These are phyloP conservation scores for Drosophila malerkotliana DNA, from an alignment of 1,140 invertebrate genomes.

Conservation along the genomic window DNA sequence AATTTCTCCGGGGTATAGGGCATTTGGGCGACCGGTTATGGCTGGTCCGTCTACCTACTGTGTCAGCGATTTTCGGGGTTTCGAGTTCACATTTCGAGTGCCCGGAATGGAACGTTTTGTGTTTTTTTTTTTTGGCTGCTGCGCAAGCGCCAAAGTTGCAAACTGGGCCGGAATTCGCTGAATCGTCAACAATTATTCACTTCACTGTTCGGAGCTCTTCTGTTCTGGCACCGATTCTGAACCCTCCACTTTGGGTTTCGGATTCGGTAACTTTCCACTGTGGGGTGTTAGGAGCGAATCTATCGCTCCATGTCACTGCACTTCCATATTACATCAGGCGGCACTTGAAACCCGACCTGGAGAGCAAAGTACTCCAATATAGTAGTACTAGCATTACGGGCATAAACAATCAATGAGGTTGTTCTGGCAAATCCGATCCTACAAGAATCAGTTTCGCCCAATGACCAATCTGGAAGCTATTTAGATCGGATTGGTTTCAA, in stretches of 20 bases:
- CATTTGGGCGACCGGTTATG: slow-evolving; percentile 28
- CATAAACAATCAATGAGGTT: slow-evolving; percentile 19
- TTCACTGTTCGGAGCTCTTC: slow-evolving; percentile 1
- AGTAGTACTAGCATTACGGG: slow-evolving; percentile 10
- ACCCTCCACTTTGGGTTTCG: slow-evolving; percentile 12
- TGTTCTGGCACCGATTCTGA: slow-evolving; percentile 32
- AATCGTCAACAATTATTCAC: slow-evolving; percentile 4
- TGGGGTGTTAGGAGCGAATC: slow-evolving; percentile 4
- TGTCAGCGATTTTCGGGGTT: slow-evolving; percentile 63
- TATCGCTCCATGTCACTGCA: slow-evolving; percentile 2
- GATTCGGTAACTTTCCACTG: slow-evolving; percentile 51
- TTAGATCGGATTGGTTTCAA: slow-evolving; percentile 21
- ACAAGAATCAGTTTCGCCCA: slow-evolving; percentile 5
- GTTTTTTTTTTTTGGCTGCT: slow-evolving; percentile 38
- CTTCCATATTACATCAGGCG: slow-evolving; percentile 29
- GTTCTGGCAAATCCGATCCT: slow-evolving; percentile 21
- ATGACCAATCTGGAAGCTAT: slow-evolving; percentile 4
- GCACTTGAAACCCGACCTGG: slow-evolving; percentile 38
- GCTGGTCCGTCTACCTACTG: slow-evolving; percentile 56
- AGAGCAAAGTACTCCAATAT: slow-evolving; percentile 3
- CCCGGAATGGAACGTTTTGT: slow-evolving; percentile 6
- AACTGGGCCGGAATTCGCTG: slow-evolving; percentile 29
- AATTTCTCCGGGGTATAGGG: slow-evolving; percentile 19
- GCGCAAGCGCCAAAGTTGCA: slow-evolving; percentile 50
- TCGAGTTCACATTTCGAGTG: slow-evolving; percentile 14